phyloP scores from a whole-genome alignment of 2,888 invertebrate species.

The Eupithecia subfuscata region DNA sequence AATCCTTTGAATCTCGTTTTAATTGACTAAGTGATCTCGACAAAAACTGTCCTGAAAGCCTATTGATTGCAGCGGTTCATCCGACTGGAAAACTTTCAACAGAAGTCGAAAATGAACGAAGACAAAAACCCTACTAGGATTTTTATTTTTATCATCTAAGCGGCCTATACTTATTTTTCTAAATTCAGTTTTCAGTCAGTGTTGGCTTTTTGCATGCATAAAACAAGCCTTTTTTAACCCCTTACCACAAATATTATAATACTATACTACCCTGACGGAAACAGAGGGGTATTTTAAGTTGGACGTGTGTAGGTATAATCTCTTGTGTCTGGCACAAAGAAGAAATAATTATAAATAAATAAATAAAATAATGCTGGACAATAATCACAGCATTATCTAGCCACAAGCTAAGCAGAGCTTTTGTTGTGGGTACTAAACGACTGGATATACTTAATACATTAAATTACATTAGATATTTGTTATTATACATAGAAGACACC shows the following conservation, averaged over 20 bases:
- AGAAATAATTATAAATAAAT: neutral
- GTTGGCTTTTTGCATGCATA: neutral
- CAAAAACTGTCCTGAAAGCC: conserved; percentile 6
- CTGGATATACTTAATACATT: too few relatives aligned
- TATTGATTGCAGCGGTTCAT: conserved; percentile 1
- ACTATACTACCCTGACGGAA: neutral
- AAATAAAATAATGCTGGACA: too few relatives aligned
- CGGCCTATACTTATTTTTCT: neutral
- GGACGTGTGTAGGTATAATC: too few relatives aligned
- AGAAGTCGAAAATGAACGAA: neutral
- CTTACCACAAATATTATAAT: too few relatives aligned
- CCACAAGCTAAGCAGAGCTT: too few relatives aligned
- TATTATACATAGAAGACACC: too few relatives aligned
- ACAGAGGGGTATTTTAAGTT: neutral
- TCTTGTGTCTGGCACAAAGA: neutral
- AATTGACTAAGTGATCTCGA: conserved; percentile 12
- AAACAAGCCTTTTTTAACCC: neutral
- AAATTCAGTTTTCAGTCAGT: neutral
- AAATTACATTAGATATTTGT: too few relatives aligned
- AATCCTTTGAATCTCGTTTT: conserved; percentile 11
- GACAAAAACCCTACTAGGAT: neutral
- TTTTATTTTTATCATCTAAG: neutral
- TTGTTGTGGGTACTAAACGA: too few relatives aligned
- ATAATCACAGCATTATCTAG: too few relatives aligned
- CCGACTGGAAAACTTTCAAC: neutral